Percentiles rank a stretch among this genome's conserved stretches.
These are phyloP conservation scores for Elysia crispata DNA, from an alignment of 2,888 invertebrate species.

Conservation along the genomic window DNA sequence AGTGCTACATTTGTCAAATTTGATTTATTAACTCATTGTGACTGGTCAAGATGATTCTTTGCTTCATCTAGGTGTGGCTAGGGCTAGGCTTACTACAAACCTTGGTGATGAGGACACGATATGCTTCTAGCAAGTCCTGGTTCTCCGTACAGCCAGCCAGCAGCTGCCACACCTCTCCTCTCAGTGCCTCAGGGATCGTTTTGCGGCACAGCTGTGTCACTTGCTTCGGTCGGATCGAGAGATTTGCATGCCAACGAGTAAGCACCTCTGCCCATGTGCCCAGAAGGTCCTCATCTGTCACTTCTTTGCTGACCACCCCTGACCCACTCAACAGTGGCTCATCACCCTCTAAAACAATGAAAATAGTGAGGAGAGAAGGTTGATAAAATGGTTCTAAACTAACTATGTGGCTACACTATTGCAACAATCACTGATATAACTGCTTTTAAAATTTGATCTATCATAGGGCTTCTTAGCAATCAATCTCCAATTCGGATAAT, in stretches of 20 bases:
- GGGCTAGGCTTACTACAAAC: too few species aligned
- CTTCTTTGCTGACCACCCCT: constrained; percentile 97
- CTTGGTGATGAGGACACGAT: constrained; percentile 93
- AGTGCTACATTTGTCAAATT: too few species aligned
- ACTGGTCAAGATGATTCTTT: too few species aligned
- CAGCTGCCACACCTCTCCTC: constrained; percentile 98
- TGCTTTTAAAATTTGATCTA: too few species aligned
- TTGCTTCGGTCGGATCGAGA: constrained; percentile 83
- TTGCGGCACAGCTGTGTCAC: constrained; percentile 73
- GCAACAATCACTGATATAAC: too few species aligned
- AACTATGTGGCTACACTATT: too few species aligned
- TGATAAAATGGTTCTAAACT: too few species aligned
- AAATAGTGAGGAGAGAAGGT: too few species aligned
- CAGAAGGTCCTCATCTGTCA: constrained; percentile 90
- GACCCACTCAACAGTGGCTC: constrained; percentile 98
- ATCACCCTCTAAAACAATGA: constrained; percentile 77
- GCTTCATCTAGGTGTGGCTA: too few species aligned
- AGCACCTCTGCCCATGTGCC: constrained; percentile 94
- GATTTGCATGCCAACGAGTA: constrained; percentile 76
- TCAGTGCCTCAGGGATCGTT: constrained; percentile 96
- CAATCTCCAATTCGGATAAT: too few species aligned
- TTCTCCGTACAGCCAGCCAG: constrained; percentile 90
- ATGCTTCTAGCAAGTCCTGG: constrained; percentile 88
- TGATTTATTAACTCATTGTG: too few species aligned
- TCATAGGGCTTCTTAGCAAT: too few species aligned